Evolutionary conservation across 92 coral and sea anemone species (phyloP).

Genomic region (Porites divaricata): DNA sequence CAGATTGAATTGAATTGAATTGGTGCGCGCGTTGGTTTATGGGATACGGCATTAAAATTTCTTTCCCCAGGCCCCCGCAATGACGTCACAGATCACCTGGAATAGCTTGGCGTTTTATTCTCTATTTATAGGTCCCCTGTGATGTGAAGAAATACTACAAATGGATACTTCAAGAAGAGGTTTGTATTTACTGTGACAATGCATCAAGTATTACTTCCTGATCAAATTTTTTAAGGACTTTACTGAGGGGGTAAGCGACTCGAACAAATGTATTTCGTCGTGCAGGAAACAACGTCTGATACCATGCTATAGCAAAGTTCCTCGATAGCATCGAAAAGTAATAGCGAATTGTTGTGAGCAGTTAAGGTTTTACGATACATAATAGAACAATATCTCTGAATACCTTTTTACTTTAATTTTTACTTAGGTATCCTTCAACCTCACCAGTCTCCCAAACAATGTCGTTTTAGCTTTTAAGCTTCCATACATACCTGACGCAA

Average conservation of each 20-base stretch:
- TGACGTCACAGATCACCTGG: no score
- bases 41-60: no score
- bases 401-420: not conserved
- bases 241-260: no score
- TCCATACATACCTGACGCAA: not conserved
- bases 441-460: conserved; percentile 11
- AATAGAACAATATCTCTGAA: not conserved
- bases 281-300: no score
- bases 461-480: conserved; percentile 25
- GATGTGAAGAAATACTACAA: not conserved
- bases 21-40: no score
- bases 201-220: not conserved
- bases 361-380: not conserved
- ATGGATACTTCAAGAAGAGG: conserved; percentile 34
- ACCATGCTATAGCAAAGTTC: no score
- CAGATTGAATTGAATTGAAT: no score
- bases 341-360: no score
- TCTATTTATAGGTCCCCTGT: conserved; percentile 1
- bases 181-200: not conserved
- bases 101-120: no score
- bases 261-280: no score
- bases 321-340: no score
- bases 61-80: no score
- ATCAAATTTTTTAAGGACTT: not conserved
- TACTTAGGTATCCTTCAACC: not conserved